Base-by-base conservation (phyloP, 2,888 invertebrate genomes). In the Baronia brevicornis region DNA sequence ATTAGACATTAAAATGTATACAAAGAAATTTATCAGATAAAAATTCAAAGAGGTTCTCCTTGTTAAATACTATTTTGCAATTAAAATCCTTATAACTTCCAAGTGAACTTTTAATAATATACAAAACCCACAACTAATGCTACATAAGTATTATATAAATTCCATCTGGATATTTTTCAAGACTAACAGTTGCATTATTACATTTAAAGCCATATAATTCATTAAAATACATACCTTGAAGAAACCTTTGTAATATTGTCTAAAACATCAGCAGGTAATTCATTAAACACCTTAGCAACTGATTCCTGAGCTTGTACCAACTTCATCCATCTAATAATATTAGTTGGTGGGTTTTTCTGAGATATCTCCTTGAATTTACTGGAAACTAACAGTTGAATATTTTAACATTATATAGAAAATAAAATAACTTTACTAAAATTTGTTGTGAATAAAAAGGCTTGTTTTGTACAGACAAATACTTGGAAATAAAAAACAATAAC, bases 291-390 rank as follows among this genome's bases (percentile, higher is more conserved):
- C 38, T 86, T 85, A 24, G 75, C 68, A 4, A 92, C 88, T 28
- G 77, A 53, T 3, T 87, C 84, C 52, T 90, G 86, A 0, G 89
- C 87, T 39, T 84, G 72, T 28, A 94, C 86, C 33, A 90, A 74
- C 52, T 88, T 87, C 67, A 89, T 89, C 91, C 91, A 91, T 6
- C 91, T 79, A 30, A 80, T 54, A 11, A 91, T 84, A 60, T 91
- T 89, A 17, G 71, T 79, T 0, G 86, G 86, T 10, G 85, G 72
- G 30, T 82, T 80, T 11, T 84, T 79, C 37, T 85, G 82, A 3
- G 53, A 47, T 2, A 64, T 29, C 7, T 73, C 72, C 41, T 72
- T 74, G 41, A 65, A 79, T 37, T 71, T 71, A 4, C 43, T 46
- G 3, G 79, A 82, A 5, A 60, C 84, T 82, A 13, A 5, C 8